Evolutionary conservation across 2,797 vertebrate genomes (phyloP).

Genomic region (Semaprochilodus insignis): DNA sequence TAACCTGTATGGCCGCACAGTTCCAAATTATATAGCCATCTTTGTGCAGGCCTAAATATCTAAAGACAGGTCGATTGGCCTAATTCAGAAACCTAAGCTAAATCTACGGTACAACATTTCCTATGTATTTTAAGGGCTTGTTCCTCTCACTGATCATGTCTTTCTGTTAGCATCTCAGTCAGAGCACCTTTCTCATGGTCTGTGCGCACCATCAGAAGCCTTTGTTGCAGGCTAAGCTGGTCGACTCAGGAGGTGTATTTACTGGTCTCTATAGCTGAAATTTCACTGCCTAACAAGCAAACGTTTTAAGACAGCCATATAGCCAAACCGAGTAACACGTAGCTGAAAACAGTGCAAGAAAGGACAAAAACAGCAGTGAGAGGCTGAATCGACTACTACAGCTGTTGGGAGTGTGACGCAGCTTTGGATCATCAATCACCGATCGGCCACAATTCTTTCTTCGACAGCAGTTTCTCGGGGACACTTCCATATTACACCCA

Average conservation of each 20-base stretch:
- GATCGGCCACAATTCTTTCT: conserved; percentile 68
- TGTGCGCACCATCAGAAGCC: not conserved
- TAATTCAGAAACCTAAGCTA: not conserved
- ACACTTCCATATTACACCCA: conserved; percentile 66
- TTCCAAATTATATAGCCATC: not conserved
- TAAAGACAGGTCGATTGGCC: not conserved
- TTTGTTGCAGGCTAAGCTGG: not conserved
- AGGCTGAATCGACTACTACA: conserved; percentile 50
- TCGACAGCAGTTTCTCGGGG: conserved; percentile 72
- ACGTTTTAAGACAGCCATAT: not conserved
- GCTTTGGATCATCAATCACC: conserved; percentile 80
- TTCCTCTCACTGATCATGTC: not conserved
- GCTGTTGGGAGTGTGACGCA: conserved; percentile 68
- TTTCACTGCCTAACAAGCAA: not conserved
- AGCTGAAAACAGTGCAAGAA: conserved; percentile 24
- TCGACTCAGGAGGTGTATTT: not conserved
- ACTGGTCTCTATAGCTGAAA: not conserved
- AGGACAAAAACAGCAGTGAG: conserved; percentile 22
- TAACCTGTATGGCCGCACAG: not conserved
- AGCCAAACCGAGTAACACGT: not conserved
- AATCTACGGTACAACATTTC: not conserved
- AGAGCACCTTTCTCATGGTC: not conserved
- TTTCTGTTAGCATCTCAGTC: not conserved
- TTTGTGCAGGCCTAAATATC: not conserved
- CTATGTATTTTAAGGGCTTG: not conserved